Evolutionary conservation across 2,888 invertebrate genomes (phyloP).

Genomic region (Cactoblastis cactorum): DNA sequence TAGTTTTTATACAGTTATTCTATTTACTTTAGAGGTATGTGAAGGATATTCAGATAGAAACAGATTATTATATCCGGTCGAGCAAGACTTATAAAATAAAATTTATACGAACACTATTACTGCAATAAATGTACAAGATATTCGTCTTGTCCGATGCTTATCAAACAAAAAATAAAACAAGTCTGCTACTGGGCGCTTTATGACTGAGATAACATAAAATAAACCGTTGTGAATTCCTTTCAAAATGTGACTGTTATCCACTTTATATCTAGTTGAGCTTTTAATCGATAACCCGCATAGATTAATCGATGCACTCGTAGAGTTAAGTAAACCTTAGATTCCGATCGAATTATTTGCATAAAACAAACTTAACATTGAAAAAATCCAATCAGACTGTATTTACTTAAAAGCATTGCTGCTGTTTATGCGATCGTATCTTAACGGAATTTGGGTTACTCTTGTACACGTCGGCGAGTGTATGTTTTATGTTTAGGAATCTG

Average conservation of each 20-base stretch:
- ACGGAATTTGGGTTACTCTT: constrained; percentile 61
- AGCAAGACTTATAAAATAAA: neutral
- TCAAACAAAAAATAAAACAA: constrained; percentile 9
- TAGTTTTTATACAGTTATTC: too few relatives aligned
- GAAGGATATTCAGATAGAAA: too few relatives aligned
- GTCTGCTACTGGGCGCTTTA: constrained; percentile 12
- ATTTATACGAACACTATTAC: neutral
- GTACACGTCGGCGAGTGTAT: constrained; percentile 55
- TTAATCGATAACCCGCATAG: constrained; percentile 16
- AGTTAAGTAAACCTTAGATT: constrained; percentile 17
- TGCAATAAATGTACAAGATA: constrained; percentile 4
- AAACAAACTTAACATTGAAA: constrained; percentile 43
- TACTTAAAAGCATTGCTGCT: constrained; percentile 39
- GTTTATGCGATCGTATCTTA: constrained; percentile 63
- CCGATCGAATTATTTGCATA: constrained; percentile 36
- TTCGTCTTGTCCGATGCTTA: constrained; percentile 5
- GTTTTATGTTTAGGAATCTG: constrained; percentile 63
- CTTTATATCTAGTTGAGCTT: constrained; percentile 21
- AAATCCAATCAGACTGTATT: constrained; percentile 48
- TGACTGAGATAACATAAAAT: constrained; percentile 8
- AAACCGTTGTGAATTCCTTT: constrained; percentile 9
- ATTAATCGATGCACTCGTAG: constrained; percentile 13
- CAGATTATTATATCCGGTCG: neutral
- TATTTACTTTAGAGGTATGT: too few relatives aligned
- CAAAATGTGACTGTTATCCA: constrained; percentile 13